phyloP scores from a whole-genome alignment of 1,140 invertebrate genomes.

The Potamilus streckersoni region DNA sequence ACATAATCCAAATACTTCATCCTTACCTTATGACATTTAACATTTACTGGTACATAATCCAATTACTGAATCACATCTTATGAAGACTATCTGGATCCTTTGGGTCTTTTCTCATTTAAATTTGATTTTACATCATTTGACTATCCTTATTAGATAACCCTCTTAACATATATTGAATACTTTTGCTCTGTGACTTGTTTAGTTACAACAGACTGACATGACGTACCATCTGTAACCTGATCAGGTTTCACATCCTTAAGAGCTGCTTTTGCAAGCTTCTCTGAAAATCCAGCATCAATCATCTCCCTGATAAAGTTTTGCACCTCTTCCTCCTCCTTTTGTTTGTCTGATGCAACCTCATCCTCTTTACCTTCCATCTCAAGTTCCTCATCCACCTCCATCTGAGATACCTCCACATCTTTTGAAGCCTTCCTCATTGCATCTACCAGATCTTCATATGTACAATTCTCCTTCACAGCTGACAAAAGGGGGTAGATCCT shows the following conservation, averaged over 20 bases:
- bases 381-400: conserved; percentile 6
- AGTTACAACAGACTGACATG: background rate
- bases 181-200: no score
- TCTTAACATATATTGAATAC: no score
- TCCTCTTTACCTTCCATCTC: background rate
- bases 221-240: conserved; percentile 41
- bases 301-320: conserved; percentile 28
- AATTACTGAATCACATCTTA: no score
- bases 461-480: conserved; percentile 42
- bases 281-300: conserved; percentile 24
- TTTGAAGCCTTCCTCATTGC: conserved; percentile 36
- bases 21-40: no score
- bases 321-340: conserved; percentile 18
- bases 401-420: conserved; percentile 26
- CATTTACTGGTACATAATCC: no score
- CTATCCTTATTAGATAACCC: no score
- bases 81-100: no score
- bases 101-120: no score
- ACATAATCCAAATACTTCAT: no score
- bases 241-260: conserved; percentile 16
- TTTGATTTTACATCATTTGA: no score
- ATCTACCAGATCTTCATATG: conserved; percentile 9
- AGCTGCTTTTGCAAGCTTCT: conserved; percentile 27
- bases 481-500: conserved; percentile 48
- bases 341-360: conserved; percentile 7